A percentile compares a stretch with the other conserved stretches of the same genome.
Conservation (phyloP, 2,888 invertebrate species). For the Andrena hattorfiana region DNA sequence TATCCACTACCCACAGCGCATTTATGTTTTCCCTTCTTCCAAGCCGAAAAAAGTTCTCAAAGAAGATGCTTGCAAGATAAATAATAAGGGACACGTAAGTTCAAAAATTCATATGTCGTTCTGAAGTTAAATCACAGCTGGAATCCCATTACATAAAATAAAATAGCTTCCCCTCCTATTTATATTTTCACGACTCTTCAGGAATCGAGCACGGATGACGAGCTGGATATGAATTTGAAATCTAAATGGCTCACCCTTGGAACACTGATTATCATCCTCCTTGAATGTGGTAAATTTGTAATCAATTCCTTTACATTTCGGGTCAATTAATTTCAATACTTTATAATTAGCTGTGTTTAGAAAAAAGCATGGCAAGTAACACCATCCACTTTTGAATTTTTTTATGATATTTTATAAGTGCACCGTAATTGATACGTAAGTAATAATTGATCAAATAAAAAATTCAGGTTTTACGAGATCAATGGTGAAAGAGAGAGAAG, state of each 20-base stretch:
- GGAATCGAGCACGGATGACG: slow-evolving; percentile 79
- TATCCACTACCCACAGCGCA: slow-evolving; percentile 45
- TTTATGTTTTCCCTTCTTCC: slow-evolving; percentile 40
- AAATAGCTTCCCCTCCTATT: neutral
- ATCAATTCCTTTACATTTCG: neutral
- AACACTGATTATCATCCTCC: slow-evolving; percentile 81
- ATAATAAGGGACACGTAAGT: slow-evolving; percentile 30
- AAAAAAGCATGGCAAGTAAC: no score
- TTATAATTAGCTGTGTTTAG: no score
- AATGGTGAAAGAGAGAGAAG: slow-evolving; percentile 70
- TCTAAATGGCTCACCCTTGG: slow-evolving; percentile 81
- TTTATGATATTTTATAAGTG: neutral
- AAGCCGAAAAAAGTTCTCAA: slow-evolving; percentile 11
- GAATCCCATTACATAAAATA: neutral
- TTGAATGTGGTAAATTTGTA: slow-evolving; percentile 79
- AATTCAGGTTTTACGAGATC: slow-evolving; percentile 60
- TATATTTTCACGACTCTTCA: slow-evolving; percentile 64
- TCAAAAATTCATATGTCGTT: neutral
- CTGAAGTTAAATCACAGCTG: neutral
- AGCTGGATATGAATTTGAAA: slow-evolving; percentile 83
- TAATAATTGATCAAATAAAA: slow-evolving; percentile 12
- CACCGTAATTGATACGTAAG: no score
- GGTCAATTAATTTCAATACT: neutral
- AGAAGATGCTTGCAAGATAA: slow-evolving; percentile 42
- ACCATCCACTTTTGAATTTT: neutral